Base-by-base conservation (phyloP, 2,888 invertebrate genomes). In the Encarsia formosa region DNA sequence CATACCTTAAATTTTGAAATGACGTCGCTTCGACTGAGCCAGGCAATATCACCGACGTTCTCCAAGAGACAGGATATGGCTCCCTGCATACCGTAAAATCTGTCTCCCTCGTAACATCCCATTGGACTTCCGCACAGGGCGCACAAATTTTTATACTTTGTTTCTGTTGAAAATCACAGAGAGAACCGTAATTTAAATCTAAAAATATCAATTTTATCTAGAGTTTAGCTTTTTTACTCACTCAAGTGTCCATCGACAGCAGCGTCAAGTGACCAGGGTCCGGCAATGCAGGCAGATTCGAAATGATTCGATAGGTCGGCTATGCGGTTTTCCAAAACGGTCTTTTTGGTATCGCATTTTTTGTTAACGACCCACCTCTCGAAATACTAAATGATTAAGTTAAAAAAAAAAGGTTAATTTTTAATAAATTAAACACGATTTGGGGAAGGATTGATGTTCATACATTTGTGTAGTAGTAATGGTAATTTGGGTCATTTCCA, bases 61-160 rank as follows among this genome's bases (percentile, higher is more conserved):
- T 87, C 87, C 0, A 84, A 81, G 19, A 95, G 77, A 63, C 96
- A 96, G 26, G 81, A 77, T 4, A 94, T 77, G 0, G 91, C 85
- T 0, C 95, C 95, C 38, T 83, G 78, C 56, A 86, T 81, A 2
- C 94, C 94, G 79, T 89, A 88, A 73, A 89, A 92, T 46, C 84
- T 85, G 72, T 94, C 94, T 4, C 77, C 76, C 1, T 69, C 69
- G 1, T 80, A 78, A 66, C 91, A 91, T 2, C 74, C 74, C 0
- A 68, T 69, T 0, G 83, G 79, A 59, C 79, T 78, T 42, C 81
- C 79, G 65, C 92, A 92, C 4, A 87, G 78, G 3, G 79, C 78
- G 63, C 91, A 92, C 0, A 92, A 76, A 4, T 86, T 84, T 0
- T 80, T 79, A 70, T 89, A 91, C 44, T 78, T 81, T 4, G 65